A percentile compares a stretch with the other conserved stretches of the same genome.
phyloP scores from a whole-genome alignment of 35 echinoderm and acorn worm genomes.

The Ophiothrix spiculata region DNA sequence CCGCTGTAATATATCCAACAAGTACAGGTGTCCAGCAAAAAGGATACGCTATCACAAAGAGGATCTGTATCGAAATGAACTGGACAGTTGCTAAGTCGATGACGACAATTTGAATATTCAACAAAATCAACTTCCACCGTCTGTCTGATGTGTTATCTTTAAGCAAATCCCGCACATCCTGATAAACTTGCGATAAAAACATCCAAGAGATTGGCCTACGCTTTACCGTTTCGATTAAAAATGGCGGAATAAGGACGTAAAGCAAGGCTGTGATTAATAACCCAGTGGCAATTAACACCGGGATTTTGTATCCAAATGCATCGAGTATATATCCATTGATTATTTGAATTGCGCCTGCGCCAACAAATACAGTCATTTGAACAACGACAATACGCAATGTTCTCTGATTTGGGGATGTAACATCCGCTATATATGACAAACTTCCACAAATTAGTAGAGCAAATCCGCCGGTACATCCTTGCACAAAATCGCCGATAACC shows the following conservation, averaged over 20 bases:
- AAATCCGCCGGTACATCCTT: constrained; percentile 47
- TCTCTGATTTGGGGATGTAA: constrained; percentile 18
- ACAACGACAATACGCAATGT: constrained; percentile 49
- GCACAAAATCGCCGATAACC: constrained; percentile 24
- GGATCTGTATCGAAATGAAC: constrained; percentile 11
- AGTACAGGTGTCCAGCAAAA: constrained; percentile 46
- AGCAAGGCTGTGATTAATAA: constrained; percentile 12
- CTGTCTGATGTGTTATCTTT: constrained; percentile 15
- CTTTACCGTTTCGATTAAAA: constrained; percentile 53
- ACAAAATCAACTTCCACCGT: constrained; percentile 34
- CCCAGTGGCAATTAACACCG: constrained; percentile 29
- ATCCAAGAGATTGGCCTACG: background rate
- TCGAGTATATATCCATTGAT: constrained; percentile 39
- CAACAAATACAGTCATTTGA: constrained; percentile 26
- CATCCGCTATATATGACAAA: constrained; percentile 43
- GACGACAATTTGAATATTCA: constrained; percentile 39
- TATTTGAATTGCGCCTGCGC: constrained; percentile 23
- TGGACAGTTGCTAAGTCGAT: background rate
- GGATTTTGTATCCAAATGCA: constrained; percentile 30
- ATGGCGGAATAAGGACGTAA: constrained; percentile 16
- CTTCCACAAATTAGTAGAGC: constrained; percentile 37
- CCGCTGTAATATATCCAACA: constrained; percentile 39
- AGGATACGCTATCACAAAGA: constrained; percentile 41
- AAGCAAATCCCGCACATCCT: constrained; percentile 30
- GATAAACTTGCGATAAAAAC: constrained; percentile 5